A percentile compares a stretch with the other conserved stretches of the same genome.
Evolutionary conservation across 2,888 invertebrate genomes (phyloP).

Genomic region (Agrilus cyanescens): DNA sequence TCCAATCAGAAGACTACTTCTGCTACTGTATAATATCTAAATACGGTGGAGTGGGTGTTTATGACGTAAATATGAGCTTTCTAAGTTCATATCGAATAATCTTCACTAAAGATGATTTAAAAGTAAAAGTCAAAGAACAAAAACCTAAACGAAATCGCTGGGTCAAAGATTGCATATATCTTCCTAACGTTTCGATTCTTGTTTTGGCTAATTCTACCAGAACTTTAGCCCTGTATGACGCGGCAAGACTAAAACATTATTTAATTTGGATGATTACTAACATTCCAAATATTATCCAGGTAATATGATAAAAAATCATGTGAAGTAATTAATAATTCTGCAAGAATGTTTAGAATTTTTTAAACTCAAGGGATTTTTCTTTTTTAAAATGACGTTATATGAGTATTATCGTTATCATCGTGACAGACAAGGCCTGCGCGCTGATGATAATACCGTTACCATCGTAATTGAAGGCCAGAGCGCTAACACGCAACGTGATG

Average conservation of each 20-base stretch:
- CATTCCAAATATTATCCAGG: slow-evolving; percentile 43
- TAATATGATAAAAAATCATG: slow-evolving; percentile 18
- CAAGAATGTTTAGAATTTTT: too few species aligned
- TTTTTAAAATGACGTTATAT: too few species aligned
- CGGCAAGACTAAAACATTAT: slow-evolving; percentile 44
- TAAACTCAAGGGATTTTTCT: too few species aligned
- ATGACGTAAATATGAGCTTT: slow-evolving; percentile 43
- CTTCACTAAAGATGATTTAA: slow-evolving; percentile 41
- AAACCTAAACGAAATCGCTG: slow-evolving; percentile 41
- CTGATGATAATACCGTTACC: too few species aligned
- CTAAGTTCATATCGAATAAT: slow-evolving; percentile 41
- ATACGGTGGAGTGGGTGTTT: slow-evolving; percentile 47
- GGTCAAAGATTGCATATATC: slow-evolving; percentile 51
- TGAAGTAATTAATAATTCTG: too few species aligned
- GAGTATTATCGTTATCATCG: too few species aligned
- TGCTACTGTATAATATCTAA: slow-evolving; percentile 48
- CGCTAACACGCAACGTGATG: too few species aligned
- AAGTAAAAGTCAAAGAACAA: slow-evolving; percentile 27
- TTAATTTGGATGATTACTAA: slow-evolving; percentile 46
- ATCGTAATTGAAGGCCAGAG: too few species aligned
- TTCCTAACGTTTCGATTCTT: slow-evolving; percentile 43
- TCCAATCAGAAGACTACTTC: slow-evolving; percentile 45
- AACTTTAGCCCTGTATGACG: slow-evolving; percentile 48
- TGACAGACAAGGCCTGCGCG: too few species aligned
- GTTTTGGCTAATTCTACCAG: slow-evolving; percentile 46